Evolutionary conservation across 2,113 vertebrate genomes (phyloP), one percentile per base, ranked within the genome.

Genomic region (Caranx melampygus): DNA sequence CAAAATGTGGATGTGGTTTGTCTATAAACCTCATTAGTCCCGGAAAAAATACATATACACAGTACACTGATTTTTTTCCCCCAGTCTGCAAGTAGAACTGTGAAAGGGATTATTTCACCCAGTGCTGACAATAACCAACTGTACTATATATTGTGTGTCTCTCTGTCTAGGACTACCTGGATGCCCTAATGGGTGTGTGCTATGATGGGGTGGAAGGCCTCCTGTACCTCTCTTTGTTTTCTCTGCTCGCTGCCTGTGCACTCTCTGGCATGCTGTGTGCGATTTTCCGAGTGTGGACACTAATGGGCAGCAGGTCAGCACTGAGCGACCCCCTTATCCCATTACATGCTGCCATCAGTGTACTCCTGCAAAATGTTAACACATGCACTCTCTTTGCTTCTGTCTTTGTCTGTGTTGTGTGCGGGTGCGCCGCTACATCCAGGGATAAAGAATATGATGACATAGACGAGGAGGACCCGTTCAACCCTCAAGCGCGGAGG

Each of bases 141-240:
- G 26, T 10, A 42, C 18, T 31, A 59, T n/a, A 65, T 20, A 8
- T 10, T 54, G 15, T 72, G 35, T 70, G 33, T 76, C 37, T 51
- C 45, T 71, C 52, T 66, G 16, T 40, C 44, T 89, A 99, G 97
- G 97, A 99, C 90, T 99, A 99, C 90, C 86, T 99, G 89, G 97
- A 99, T 0, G 96, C 96, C 55, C 93, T 99, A 35, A 88, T 96
- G 0, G 98, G 98, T 16, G 71, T 98, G 89, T 99, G 98, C 92
- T 99, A 98, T 0, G 96, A 99, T 0, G 97, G 98, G 5, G 94
- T 99, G 20, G 96, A 99, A 90, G 98, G 98, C 12, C 91, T 99
- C 86, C 96, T 99, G 54, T 99, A 96, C 92, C 96, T 99, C 0
- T 93, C 95, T 73, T 95, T 99, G 87, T 98, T 97, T 94, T 99